phyloP scores from a whole-genome alignment of 2,797 vertebrate species.

The Platyrinchus mystaceus region DNA sequence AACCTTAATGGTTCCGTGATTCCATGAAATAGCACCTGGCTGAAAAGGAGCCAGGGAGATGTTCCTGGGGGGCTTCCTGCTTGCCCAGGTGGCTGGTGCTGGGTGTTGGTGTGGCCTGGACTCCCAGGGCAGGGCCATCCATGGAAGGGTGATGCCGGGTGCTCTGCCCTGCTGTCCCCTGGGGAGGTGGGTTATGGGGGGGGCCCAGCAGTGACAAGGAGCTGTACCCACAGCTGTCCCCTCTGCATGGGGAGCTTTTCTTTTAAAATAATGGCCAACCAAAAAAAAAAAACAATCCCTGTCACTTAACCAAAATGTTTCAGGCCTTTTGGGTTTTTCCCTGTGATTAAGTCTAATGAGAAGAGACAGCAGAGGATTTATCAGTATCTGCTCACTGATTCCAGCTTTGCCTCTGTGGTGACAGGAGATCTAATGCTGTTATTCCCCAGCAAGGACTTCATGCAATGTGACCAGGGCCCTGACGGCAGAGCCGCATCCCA shows the following conservation, averaged over 20 bases:
- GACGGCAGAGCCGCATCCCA: not conserved
- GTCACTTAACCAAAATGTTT: not conserved
- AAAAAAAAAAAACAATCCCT: not conserved
- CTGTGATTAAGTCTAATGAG: not conserved
- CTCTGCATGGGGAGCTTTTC: accelerated
- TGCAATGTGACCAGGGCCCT: not conserved
- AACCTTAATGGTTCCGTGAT: not conserved
- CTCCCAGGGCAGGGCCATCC: not conserved
- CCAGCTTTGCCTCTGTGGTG: not conserved
- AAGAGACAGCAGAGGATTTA: constrained; percentile 4
- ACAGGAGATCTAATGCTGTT: not conserved
- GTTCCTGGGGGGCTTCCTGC: not conserved
- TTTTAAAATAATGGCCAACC: not conserved
- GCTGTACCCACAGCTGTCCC: not conserved
- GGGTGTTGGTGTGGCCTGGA: not conserved
- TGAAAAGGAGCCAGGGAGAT: not conserved
- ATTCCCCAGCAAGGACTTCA: not conserved
- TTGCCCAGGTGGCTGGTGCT: not conserved
- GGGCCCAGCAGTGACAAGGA: not conserved
- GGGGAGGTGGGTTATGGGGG: no score
- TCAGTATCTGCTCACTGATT: not conserved
- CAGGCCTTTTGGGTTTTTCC: not conserved
- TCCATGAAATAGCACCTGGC: not conserved
- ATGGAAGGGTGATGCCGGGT: not conserved
- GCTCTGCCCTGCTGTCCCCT: not conserved